Evolutionary conservation across 1,140 invertebrate species (phyloP).

Genomic region (Camponotus floridanus): DNA sequence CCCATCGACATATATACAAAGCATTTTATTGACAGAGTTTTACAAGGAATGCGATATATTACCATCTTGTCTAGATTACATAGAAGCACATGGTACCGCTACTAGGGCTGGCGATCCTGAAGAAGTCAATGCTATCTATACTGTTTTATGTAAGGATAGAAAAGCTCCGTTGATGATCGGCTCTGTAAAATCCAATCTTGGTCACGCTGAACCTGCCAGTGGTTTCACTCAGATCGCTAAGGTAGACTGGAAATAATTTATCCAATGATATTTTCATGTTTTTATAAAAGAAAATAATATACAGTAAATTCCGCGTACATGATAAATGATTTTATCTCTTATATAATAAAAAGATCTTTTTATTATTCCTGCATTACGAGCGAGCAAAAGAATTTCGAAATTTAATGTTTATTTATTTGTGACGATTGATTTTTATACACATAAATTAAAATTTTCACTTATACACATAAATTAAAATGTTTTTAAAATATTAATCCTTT

Average conservation of each 20-base stretch:
- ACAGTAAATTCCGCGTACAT: too few species aligned
- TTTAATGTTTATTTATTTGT: too few species aligned
- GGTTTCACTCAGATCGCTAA: slow-evolving; percentile 88
- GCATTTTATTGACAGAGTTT: slow-evolving; percentile 25
- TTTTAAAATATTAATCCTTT: not conserved
- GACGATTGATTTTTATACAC: too few species aligned
- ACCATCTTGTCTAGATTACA: slow-evolving; percentile 56
- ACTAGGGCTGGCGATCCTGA: slow-evolving; percentile 92
- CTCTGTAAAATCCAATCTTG: slow-evolving; percentile 93
- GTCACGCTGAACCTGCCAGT: slow-evolving; percentile 91
- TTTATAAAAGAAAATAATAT: too few species aligned
- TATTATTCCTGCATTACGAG: too few species aligned
- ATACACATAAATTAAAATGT: not conserved
- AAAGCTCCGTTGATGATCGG: slow-evolving; percentile 89
- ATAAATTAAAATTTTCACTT: too few species aligned
- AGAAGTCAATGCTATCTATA: slow-evolving; percentile 92
- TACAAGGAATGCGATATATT: slow-evolving; percentile 43
- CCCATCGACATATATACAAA: not conserved
- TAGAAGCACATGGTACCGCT: slow-evolving; percentile 78
- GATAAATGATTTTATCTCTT: too few species aligned
- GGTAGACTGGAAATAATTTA: slow-evolving; percentile 58
- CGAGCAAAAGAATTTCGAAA: too few species aligned
- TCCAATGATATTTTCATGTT: too few species aligned
- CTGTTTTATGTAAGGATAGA: slow-evolving; percentile 91
- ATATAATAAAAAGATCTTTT: too few species aligned